Evolutionary conservation across 2,888 invertebrate species (phyloP), one percentile per base, ranked within the genome.

Genomic region (Orthosia gracilis): DNA sequence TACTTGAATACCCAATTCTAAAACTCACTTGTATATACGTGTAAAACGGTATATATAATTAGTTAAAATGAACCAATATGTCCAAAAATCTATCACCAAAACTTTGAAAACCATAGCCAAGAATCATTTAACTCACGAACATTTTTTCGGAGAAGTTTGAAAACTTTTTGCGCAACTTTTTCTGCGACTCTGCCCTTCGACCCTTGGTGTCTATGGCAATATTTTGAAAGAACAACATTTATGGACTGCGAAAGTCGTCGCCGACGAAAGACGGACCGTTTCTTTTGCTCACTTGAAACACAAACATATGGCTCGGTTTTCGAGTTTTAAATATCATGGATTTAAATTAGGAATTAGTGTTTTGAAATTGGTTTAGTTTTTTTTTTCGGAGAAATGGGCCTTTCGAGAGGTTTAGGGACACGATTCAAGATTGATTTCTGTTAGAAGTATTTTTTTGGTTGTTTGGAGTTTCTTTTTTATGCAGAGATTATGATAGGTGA

Each of bases 191-290:
- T 64, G 26, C 76, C 69, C 80, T 73, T 23, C 68, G 68, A 77
- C 73, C 76, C 69, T 59, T 57, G 67, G 67, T 64, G 73, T 81
- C 74, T 78, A 76, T 85, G 70, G 80, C 81, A 92, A 94, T 95
- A 94, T 95, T 95, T 90, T 95, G 95, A 95, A 91, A 85, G 92
- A 81, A 81, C 73, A 87, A 91, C 92, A 95, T 95, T 95, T 94
- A 95, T 94, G 93, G 90, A 84, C 92, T 94, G 95, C 89, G 83
- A 94, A 92, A 87, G 77, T 82, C 88, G 55, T 78, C 88, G 88
- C 88, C 79, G 90, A 69, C 83, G 92, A 92, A 74, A 89, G 91
- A 92, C 88, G 88, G 85, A 74, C 75, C 47, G 74, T 73, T 85
- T 82, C 81, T 87, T 83, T 80, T 75, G 69, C 78, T 79, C 81